Evolutionary conservation across 2,113 vertebrate species (phyloP), one percentile per base, ranked within the genome.

Genomic region (Muscicapa adusta): DNA sequence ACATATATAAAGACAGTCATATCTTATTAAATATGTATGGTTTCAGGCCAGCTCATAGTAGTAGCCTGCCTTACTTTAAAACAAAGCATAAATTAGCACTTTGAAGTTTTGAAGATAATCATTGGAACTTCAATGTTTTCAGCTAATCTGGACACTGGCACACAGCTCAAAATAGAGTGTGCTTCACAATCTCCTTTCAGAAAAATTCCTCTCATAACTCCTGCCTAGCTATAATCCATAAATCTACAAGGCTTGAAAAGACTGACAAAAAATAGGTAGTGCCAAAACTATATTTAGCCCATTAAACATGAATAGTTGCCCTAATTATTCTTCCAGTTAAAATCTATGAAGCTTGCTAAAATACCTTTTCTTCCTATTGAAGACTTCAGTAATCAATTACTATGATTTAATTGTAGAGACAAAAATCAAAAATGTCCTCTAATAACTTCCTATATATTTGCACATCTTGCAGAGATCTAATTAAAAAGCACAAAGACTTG

Each of bases 211-310:
- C 26, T 72, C 93, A 42, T 53, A 94, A 94, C 95, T 97, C 45
- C 60, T 18, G 83, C 82, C 94, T 47, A 89, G 62, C 48, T 89
- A n/a, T 72, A 96, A 93, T 74, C 82, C 85, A 89, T 82, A 94
- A 95, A 96, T 85, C 78, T 47, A 28, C 66, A 77, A 75, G 31
- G 45, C 36, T 18, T 95, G 89, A 92, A 87, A n/a, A 95, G 38
- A 93, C 91, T 91, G 89, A 91, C 89, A 65, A 72, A 94, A 89
- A 85, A 93, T 47, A 62, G 47, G 24, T 38, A 90, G 48, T 94
- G 94, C 84, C 94, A 97, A 93, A 97, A 96, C 89, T 71, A 94
- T 26, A 80, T 65, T 96, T 84, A 93, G 71, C 25, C 80, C 79
- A 92, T 88, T 93, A 93, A 96, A 91, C 34, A 78, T 5, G 9